phyloP scores from a whole-genome alignment of 2,113 vertebrate genomes.

The Hypanus sabinus region DNA sequence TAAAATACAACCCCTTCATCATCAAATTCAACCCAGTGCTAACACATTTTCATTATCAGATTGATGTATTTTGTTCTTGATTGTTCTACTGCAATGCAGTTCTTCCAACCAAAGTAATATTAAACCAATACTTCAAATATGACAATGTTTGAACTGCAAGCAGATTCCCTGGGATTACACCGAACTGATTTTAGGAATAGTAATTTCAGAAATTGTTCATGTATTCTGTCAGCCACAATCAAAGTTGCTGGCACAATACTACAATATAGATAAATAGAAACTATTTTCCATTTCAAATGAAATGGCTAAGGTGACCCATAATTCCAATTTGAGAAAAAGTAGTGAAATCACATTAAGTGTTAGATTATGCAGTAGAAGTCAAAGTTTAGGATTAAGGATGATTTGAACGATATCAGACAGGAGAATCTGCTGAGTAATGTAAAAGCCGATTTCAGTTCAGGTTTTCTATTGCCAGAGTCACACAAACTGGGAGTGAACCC shows the following conservation, averaged over 20 bases:
- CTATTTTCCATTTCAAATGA: background rate
- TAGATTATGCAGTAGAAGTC: background rate
- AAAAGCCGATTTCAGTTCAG: conserved; percentile 13
- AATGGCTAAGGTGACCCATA: background rate
- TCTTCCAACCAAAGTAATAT: conserved; percentile 10
- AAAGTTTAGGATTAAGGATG: conserved; percentile 20
- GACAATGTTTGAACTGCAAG: background rate
- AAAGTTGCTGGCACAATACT: background rate
- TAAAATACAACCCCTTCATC: too few relatives aligned
- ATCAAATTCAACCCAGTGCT: background rate
- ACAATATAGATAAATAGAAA: conserved; percentile 27
- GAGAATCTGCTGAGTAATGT: background rate
- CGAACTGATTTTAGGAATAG: background rate
- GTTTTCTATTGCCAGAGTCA: background rate
- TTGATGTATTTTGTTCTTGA: background rate
- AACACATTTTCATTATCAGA: background rate
- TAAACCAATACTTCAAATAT: conserved; percentile 2
- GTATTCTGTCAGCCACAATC: background rate
- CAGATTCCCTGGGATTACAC: background rate
- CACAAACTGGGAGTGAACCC: background rate
- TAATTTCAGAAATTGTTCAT: background rate
- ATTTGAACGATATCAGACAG: background rate
- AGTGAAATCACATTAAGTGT: background rate
- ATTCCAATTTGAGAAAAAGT: conserved; percentile 3
- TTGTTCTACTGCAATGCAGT: background rate